These are phyloP conservation scores for Microplitis mediator DNA, from an alignment of 1,140 invertebrate species.

Conservation along the genomic window DNA sequence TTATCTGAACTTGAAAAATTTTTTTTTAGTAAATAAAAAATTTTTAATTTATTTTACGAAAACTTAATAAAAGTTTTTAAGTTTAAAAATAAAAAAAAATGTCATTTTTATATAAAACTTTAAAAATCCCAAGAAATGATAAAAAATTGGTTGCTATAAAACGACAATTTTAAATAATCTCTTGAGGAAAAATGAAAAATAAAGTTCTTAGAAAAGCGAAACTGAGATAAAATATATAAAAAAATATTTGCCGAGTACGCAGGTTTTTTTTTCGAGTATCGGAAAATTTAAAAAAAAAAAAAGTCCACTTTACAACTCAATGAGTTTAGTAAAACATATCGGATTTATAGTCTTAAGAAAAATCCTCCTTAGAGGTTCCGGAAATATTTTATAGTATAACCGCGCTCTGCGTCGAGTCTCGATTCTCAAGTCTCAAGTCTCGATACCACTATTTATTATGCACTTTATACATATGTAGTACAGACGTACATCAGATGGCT, in stretches of 20 bases:
- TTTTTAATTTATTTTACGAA: no score
- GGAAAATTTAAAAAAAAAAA: not conserved
- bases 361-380: not conserved
- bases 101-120: no score
- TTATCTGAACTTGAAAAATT: no score
- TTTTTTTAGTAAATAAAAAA: no score
- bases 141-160: not conserved
- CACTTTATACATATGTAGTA: not conserved
- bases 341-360: not conserved
- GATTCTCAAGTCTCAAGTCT: no score
- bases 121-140: not conserved
- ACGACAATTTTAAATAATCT: slow-evolving; percentile 12
- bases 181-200: slow-evolving; percentile 1
- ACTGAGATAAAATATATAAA: slow-evolving; percentile 7
- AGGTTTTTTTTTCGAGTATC: not conserved
- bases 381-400: not conserved
- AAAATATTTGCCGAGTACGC: not conserved
- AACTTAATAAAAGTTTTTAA: no score
- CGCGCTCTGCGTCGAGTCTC: not conserved
- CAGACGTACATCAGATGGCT: not conserved
- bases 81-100: no score
- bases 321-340: not conserved
- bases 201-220: not conserved
- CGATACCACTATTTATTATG: no score
- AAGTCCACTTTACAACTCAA: not conserved